Evolutionary conservation across 92 coral and sea anemone species (phyloP), one percentile per base, ranked within the genome.

Genomic region (Muricea muricata): DNA sequence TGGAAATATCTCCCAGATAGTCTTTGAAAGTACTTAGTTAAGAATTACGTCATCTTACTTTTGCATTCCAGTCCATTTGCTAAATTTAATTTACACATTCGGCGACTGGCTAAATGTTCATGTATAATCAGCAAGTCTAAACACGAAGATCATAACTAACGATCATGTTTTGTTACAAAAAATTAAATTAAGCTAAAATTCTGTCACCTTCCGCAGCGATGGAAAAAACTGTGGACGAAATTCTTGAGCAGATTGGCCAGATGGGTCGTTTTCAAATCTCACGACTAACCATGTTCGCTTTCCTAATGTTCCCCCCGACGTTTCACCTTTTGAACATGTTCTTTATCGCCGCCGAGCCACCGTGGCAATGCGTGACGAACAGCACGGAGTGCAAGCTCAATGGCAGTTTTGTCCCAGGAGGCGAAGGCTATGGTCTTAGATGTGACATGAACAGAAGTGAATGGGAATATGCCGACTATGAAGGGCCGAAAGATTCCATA

Each of bases 271-370:
- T 96, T 28, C 99, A 96, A 85, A 93, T 88, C 91, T 91, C 97
- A 20, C 91, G 90, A 57, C 61, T 94, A 20, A 42, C 93, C 3
- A 81, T 96, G 39, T 90, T 96, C 42, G 94, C 94, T 14, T 74
- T 84, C 14, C 86, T 96, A 0, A 90, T 93, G 60, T 93, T 96
- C 52, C 84, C 94, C 20, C 88, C 93, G 20, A 96, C 99, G 12
- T 96, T 96, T 71, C 99, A 96, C 48, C 89, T 97, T 9, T 93
- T 96, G 13, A 85, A 93, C 41, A 90, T 96, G 97, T 95, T 96
- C 29, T 96, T 96, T 42, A 92, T 96, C 78, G 99, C 97, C 10
- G 96, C 93, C 1, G 98, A 96, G 33, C 92, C 98, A 12, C 82
- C 90, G 40, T 96, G 99, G 99, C 82, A 84, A 28, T 96, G 99